Evolutionary conservation across 2,888 invertebrate species (phyloP), one percentile per base, ranked within the genome.

Genomic region (Lepidocyrtoides sp.): DNA sequence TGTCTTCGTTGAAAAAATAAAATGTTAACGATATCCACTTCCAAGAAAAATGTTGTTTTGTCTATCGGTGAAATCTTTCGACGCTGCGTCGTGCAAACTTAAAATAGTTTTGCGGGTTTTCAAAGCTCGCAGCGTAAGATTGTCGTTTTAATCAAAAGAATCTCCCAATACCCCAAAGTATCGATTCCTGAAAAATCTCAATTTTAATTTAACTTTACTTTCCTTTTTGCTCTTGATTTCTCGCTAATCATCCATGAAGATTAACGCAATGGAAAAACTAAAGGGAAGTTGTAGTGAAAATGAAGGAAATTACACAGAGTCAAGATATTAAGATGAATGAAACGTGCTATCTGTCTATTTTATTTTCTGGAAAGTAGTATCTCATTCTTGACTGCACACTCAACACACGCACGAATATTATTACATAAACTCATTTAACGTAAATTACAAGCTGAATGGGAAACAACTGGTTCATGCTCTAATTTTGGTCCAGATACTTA

Each of bases 361-460:
- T 29, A 29, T 63, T 63, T 63, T 12, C 14, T 17, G 63, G n/a
- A 17, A 17, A 14, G 36, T 36, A 32, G 17, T 26, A 26, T 29
- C 60, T 29, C 60, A 12, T 63, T 63, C 23, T 57, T 51, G 51
- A 77, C 44, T 79, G 29, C 79, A 79, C 17, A 26, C n/a, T 32
- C 41, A 20, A 48, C 54, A 81, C 57, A 5, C 7, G 17, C 60
- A 66, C 32, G 32, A 12, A 66, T 66, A 44, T 44, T 36, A 41
- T 41, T 72, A 12, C 41, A 20, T 72, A 66, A 72, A 17, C 20
- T 72, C 23, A 41, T 36, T 72, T 20, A 41, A 12, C 60, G 63
- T 82, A 82, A 82, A 82, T 82, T 63, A 82, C 63, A 0, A 32
- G 29, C 26, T 23, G 60, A 82, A 82, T 82, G 82, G 63, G 63